Conservation (phyloP, 1,140 invertebrate species). For the Pseudoatta argentina region DNA sequence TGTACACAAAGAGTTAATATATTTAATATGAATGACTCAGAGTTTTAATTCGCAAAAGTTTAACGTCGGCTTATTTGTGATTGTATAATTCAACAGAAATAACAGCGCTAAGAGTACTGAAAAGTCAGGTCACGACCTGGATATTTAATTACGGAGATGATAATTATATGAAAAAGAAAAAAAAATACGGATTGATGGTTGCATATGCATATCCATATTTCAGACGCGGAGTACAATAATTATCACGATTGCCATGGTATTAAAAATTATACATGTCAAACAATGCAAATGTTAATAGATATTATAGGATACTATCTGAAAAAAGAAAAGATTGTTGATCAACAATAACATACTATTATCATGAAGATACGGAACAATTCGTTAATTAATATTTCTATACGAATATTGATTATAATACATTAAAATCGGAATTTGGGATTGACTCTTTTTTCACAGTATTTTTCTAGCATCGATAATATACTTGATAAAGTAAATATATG, state of each 20-base stretch:
- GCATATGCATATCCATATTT: neutral
- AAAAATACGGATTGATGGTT: neutral
- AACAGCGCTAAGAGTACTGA: neutral
- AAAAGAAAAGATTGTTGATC: neutral
- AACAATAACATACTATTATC: neutral
- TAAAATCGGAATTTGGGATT: neutral
- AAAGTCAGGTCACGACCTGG: slow-evolving; percentile 44
- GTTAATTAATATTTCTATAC: slow-evolving; percentile 28
- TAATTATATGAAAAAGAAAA: slow-evolving; percentile 19
- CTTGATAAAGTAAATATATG: too few species aligned
- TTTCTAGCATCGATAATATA: neutral
- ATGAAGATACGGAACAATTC: neutral
- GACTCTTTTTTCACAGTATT: neutral
- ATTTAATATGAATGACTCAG: slow-evolving; percentile 11
- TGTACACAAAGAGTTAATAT: neutral
- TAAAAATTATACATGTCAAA: neutral
- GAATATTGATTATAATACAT: neutral
- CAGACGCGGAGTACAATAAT: neutral
- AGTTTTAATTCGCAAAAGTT: slow-evolving; percentile 20
- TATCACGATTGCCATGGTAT: neutral
- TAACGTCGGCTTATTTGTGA: neutral
- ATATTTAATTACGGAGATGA: slow-evolving; percentile 38
- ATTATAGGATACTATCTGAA: neutral
- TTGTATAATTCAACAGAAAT: slow-evolving; percentile 20
- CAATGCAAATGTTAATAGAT: neutral